phyloP scores from a whole-genome alignment of 2,113 vertebrate species.

The Alethe diademata region DNA sequence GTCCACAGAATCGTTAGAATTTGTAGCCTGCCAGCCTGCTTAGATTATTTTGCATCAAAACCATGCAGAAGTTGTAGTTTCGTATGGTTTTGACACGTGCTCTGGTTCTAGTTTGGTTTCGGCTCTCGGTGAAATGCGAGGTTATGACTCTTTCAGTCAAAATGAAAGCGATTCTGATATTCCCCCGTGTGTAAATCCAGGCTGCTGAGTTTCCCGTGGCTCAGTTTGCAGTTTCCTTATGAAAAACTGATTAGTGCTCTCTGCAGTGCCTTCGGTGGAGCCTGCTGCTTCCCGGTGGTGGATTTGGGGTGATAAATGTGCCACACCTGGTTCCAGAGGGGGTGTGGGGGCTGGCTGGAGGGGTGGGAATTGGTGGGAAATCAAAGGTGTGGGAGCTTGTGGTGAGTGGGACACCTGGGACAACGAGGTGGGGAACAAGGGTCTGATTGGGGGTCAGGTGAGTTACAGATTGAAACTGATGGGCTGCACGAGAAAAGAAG shows the following conservation, averaged over 20 bases:
- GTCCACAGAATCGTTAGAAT: constrained; percentile 52
- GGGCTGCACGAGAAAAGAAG: not conserved
- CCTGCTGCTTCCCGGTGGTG: rapidly evolving
- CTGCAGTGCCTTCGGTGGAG: not conserved
- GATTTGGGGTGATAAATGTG: not conserved
- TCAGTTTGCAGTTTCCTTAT: constrained; percentile 15
- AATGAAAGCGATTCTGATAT: constrained; percentile 42
- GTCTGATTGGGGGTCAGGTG: not conserved
- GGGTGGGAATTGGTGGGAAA: not conserved
- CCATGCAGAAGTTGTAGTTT: constrained; percentile 39
- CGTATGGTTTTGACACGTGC: constrained; percentile 42
- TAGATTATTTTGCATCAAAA: constrained; percentile 58
- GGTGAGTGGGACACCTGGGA: not conserved
- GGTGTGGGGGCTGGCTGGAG: not conserved
- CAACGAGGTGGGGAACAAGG: not conserved
- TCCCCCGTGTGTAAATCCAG: constrained; percentile 61
- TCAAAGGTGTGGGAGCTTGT: not conserved
- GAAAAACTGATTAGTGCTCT: not conserved
- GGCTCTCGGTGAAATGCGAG: constrained; percentile 13
- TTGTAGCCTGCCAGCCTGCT: constrained; percentile 65
- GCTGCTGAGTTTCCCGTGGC: constrained; percentile 39
- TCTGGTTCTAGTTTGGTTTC: constrained; percentile 61
- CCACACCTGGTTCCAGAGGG: not conserved
- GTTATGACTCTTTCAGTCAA: constrained; percentile 60
- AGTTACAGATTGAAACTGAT: not conserved